Base-by-base conservation (phyloP, 35 echinoderm and acorn worm species). In the Amphiura filiformis region DNA sequence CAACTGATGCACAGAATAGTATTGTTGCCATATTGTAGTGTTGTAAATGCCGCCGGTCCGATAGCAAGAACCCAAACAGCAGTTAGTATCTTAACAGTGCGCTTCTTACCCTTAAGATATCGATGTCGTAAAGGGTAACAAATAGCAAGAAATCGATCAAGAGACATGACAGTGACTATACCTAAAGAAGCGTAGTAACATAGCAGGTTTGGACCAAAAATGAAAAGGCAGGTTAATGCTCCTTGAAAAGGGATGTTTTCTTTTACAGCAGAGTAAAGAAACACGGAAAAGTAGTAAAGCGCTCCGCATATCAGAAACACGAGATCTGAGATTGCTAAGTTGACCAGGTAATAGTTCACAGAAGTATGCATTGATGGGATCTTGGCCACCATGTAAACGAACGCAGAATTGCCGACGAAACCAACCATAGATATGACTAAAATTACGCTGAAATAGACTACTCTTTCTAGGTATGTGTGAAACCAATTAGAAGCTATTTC, bases 111-210 rank as follows among this genome's bases (percentile, higher is more conserved):
- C 26, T 86, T 89, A 36, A 82, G 37, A 7, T 80, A 33, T 0
- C 44, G 82, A 39, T 93, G 91, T n/a, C 56, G 65, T 26, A 94
- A 75, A 4, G 93, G 94, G 32, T 89, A 82, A 36, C 90, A 96
- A 5, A 96, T 81, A 0, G 94, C 94, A 77, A 56, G 77, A 41
- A 92, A 96, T 39, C 94, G 47, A 52, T 96, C 94, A 33, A 92
- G 78, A 0, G 94, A 89, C 39, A 96, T 80, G 1, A 92, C 35
- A 38, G 76, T 84, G 17, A 95, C 83, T 7, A 88, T 64, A 38
- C 85, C 75, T 32, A 92, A 41, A 5, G 94, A 96, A 0, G 88
- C 83, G 39, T 88, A 92, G 79, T 92, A 92, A 17, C 84, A 80
- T 0, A 86, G 31, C 32, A 92, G 82, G 34, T 52, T 34, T 28